A percentile compares a stretch with the other conserved stretches of the same genome.
These are phyloP conservation scores for Heliconius nattereri DNA, from an alignment of 1,140 invertebrate species.

Conservation along the genomic window DNA sequence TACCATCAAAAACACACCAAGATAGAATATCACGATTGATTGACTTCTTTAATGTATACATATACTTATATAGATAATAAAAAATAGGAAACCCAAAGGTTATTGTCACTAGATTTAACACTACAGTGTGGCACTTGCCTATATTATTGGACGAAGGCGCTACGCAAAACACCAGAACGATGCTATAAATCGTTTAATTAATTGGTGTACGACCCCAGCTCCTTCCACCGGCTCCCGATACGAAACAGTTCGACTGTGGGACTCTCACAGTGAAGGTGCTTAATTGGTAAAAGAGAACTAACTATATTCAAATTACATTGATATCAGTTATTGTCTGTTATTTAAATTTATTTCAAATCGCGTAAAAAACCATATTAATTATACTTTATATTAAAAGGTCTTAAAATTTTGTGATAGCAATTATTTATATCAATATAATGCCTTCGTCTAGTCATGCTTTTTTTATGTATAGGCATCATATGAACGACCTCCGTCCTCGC, in stretches of 20 bases:
- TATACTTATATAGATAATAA: too few relatives aligned
- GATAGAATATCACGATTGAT: too few relatives aligned
- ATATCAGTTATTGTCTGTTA: neutral
- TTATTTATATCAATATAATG: neutral
- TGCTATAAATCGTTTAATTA: conserved; percentile 62
- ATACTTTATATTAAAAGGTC: too few relatives aligned
- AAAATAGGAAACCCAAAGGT: too few relatives aligned
- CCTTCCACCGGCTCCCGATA: conserved; percentile 37
- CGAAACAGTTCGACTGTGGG: conserved; percentile 46
- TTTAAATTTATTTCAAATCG: neutral
- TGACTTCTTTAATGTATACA: too few relatives aligned
- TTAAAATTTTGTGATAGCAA: neutral
- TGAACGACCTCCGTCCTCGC: conserved; percentile 81
- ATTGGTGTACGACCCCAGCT: conserved; percentile 52
- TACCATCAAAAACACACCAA: too few relatives aligned
- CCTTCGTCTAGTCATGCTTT: neutral
- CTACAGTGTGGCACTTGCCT: neutral
- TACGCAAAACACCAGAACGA: conserved; percentile 47
- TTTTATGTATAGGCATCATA: conserved; percentile 51
- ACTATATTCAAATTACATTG: neutral
- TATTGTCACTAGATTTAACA: neutral
- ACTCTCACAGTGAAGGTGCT: conserved; percentile 36
- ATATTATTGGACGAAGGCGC: conserved; percentile 24
- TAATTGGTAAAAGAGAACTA: neutral
- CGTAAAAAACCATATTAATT: too few relatives aligned